Evolutionary conservation across 2,888 invertebrate genomes (phyloP).

Genomic region (Drosophila emarginata): DNA sequence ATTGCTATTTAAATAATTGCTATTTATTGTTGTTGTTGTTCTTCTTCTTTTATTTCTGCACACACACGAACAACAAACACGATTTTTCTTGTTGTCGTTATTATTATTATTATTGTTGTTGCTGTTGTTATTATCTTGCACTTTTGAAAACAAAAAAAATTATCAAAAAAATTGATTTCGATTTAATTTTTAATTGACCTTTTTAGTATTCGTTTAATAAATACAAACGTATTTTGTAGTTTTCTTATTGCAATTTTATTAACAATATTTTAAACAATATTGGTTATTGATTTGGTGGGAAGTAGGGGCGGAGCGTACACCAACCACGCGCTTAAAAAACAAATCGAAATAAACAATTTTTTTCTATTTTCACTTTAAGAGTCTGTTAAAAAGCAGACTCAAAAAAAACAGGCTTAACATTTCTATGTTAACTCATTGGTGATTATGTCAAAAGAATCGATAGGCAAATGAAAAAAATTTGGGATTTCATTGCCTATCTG

Average conservation of each 20-base stretch:
- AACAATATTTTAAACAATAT: not conserved
- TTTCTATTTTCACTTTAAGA: not conserved
- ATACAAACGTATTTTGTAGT: not conserved
- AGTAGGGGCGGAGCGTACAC: not conserved
- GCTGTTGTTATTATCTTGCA: not conserved
- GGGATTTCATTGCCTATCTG: not conserved
- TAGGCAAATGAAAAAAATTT: not conserved
- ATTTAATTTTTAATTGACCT: not conserved
- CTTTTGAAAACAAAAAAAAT: conserved; percentile 4
- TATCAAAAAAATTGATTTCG: not conserved
- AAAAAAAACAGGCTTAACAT: no score
- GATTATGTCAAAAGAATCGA: no score
- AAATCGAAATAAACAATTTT: not conserved
- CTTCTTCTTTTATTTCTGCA: not conserved
- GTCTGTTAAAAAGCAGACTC: not conserved
- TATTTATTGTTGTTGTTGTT: not conserved
- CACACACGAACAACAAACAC: conserved; percentile 1
- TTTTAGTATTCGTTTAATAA: not conserved
- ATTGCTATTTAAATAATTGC: conserved; percentile 3
- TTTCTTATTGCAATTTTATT: not conserved
- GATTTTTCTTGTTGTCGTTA: not conserved
- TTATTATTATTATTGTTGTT: not conserved
- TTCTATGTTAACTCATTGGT: no score
- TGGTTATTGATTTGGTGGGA: conserved; percentile 5
- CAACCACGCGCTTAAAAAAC: conserved; percentile 3